Conservation (phyloP, 2,113 vertebrate genomes). For the Limanda limanda region DNA sequence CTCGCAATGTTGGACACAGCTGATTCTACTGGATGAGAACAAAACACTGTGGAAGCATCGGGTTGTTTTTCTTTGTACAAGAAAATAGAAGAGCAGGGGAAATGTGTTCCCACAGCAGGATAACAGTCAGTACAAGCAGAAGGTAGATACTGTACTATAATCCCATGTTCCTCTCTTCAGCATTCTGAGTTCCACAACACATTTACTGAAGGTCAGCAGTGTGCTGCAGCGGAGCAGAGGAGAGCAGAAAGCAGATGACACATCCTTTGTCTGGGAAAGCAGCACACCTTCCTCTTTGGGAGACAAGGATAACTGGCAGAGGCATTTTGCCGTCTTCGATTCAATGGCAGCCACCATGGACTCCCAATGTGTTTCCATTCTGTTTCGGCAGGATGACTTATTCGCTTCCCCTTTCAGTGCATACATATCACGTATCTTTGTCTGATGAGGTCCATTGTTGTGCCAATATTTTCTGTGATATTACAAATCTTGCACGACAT, state of each 20-base stretch:
- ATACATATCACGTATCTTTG: not conserved
- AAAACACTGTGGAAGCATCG: not conserved
- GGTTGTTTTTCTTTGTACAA: not conserved
- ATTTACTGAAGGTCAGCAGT: slow-evolving; percentile 50
- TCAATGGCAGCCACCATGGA: slow-evolving; percentile 17
- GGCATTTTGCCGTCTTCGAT: slow-evolving; percentile 27
- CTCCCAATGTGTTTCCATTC: not conserved
- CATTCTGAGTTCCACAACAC: slow-evolving; percentile 37
- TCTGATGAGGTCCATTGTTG: not conserved
- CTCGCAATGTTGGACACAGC: not conserved
- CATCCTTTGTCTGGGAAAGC: slow-evolving; percentile 43
- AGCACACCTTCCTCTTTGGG: slow-evolving; percentile 28
- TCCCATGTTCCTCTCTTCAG: not conserved
- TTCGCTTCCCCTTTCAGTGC: slow-evolving; percentile 11
- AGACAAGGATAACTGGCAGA: slow-evolving; percentile 40
- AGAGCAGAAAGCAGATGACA: slow-evolving; percentile 36
- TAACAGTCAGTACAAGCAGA: not conserved
- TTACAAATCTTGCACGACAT: not conserved
- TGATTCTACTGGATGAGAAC: no score
- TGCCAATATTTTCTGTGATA: not conserved
- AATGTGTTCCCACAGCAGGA: not conserved
- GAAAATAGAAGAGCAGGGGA: not conserved
- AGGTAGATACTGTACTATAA: not conserved
- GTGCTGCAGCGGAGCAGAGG: slow-evolving; percentile 44
- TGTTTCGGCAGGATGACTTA: slow-evolving; percentile 22